Evolutionary conservation across 2,888 invertebrate genomes (phyloP), one percentile per base, ranked within the genome.

Genomic region (Dryococelus australis): DNA sequence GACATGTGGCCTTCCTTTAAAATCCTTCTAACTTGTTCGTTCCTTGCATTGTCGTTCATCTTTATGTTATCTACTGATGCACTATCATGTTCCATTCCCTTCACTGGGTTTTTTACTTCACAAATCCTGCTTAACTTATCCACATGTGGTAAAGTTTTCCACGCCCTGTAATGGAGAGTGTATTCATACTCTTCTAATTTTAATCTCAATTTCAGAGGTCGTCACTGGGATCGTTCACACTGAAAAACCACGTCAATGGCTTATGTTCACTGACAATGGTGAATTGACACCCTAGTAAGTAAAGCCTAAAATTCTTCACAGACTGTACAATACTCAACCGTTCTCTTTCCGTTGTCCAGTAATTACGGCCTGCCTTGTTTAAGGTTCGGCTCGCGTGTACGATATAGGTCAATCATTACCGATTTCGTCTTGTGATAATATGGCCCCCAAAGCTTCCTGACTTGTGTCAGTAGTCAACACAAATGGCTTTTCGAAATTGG

Each of bases 281-380:
- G 86, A 92, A 92, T 88, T 91, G 89, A 65, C 90, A 89, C n/a
- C 92, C 92, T 87, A 90, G 91, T 5, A 92, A 86, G 12, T 47
- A 47, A 12, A 12, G 6, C 9, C 47, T 6, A 47, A 80, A 27
- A 13, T 80, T 10, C 13, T 91, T 90, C 0, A 89, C 88, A 12
- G 89, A 89, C 91, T 91, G 92, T 10, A 92, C 90, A 13, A 92
- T 91, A 0, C 91, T 91, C 86, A 92, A 87, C 3, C 92, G 87
- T 90, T 92, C 92, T 85, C 90, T 90, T 89, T 92, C 92, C 0
- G 90, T 92, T 0, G 91, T 91, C 2, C 89, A 89, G 87, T 92
- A 92, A 85, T 92, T 92, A 10, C 43, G 53, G 90, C 92, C 91
- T 0, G 90, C 89, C 87, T 90, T 89, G 87, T 91, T 92, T 35